phyloP scores from a whole-genome alignment of 2,113 vertebrate genomes.

The Lophura nycthemera region DNA sequence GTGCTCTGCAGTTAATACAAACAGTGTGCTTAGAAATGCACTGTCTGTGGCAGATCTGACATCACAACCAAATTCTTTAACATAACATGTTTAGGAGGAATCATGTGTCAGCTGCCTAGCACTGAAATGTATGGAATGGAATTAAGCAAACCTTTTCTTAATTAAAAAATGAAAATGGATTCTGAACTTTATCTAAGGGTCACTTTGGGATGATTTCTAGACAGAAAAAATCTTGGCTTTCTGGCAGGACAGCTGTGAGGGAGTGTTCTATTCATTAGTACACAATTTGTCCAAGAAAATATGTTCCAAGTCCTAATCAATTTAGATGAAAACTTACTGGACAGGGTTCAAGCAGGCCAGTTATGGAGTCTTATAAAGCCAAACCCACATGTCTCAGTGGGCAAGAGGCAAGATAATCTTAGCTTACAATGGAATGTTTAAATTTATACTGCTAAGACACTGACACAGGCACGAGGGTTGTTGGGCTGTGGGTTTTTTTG shows the following conservation, averaged over 20 bases:
- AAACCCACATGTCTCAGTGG: constrained; percentile 75
- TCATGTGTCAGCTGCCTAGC: constrained; percentile 49
- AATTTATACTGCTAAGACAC: constrained; percentile 62
- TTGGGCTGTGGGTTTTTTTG: background rate
- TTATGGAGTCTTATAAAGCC: constrained; percentile 63
- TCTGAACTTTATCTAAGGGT: constrained; percentile 78
- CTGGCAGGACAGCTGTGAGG: constrained; percentile 76
- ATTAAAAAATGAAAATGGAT: constrained; percentile 72
- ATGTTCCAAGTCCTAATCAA: constrained; percentile 77
- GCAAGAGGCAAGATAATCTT: constrained; percentile 73
- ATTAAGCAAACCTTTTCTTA: constrained; percentile 70
- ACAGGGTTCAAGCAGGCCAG: constrained; percentile 66
- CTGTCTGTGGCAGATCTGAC: constrained; percentile 53
- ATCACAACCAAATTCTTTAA: constrained; percentile 47
- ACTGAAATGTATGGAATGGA: constrained; percentile 66
- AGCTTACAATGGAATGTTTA: constrained; percentile 73
- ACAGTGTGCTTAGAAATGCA: constrained; percentile 26
- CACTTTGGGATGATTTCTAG: constrained; percentile 77
- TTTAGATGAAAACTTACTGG: constrained; percentile 76
- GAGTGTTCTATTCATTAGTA: constrained; percentile 75
- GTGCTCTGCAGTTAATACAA: constrained; percentile 23
- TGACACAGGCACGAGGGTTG: constrained; percentile 52
- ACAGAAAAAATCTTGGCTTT: constrained; percentile 76
- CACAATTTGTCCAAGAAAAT: constrained; percentile 76
- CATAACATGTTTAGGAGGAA: constrained; percentile 38